These are phyloP conservation scores for Drosophila recens DNA, from an alignment of 2,888 invertebrate genomes.

Conservation along the genomic window DNA sequence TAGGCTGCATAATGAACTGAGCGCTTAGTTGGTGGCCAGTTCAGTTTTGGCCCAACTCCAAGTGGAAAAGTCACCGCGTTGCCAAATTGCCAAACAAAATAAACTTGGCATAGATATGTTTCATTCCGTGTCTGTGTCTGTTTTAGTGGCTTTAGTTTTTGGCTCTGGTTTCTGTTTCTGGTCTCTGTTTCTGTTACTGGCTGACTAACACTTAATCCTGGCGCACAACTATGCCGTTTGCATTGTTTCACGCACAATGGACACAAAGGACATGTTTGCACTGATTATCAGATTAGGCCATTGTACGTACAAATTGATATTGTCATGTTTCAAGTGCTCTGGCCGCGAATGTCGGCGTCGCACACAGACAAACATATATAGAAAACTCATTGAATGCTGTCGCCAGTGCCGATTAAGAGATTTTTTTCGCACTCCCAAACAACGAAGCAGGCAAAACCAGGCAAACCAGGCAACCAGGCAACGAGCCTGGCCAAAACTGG, in stretches of 20 bases:
- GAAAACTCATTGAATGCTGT: constrained; percentile 75
- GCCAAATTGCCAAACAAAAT: constrained; percentile 53
- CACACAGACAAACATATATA: constrained; percentile 24
- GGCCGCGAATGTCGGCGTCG: constrained; percentile 42
- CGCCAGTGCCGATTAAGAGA: constrained; percentile 83
- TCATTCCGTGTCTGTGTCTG: constrained; percentile 11
- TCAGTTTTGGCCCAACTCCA: constrained; percentile 38
- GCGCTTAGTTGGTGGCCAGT: constrained; percentile 54
- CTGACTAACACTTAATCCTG: constrained; percentile 81
- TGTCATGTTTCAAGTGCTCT: constrained; percentile 85
- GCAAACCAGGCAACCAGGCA: constrained; percentile 17
- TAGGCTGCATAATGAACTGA: constrained; percentile 70
- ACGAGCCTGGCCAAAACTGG: constrained; percentile 36
- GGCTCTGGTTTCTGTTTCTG: constrained; percentile 38
- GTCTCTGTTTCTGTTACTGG: constrained; percentile 38
- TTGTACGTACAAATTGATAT: constrained; percentile 85
- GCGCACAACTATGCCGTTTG: constrained; percentile 84
- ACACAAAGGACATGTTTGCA: constrained; percentile 85
- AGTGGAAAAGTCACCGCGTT: constrained; percentile 7
- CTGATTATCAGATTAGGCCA: constrained; percentile 85
- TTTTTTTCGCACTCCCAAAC: constrained; percentile 78
- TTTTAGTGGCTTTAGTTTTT: constrained; percentile 35
- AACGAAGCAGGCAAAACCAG: constrained; percentile 18
- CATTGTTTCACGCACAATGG: constrained; percentile 84
- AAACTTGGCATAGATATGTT: constrained; percentile 46